Evolutionary conservation across 1,140 invertebrate genomes (phyloP).

Genomic region (Drosophila nikananu): DNA sequence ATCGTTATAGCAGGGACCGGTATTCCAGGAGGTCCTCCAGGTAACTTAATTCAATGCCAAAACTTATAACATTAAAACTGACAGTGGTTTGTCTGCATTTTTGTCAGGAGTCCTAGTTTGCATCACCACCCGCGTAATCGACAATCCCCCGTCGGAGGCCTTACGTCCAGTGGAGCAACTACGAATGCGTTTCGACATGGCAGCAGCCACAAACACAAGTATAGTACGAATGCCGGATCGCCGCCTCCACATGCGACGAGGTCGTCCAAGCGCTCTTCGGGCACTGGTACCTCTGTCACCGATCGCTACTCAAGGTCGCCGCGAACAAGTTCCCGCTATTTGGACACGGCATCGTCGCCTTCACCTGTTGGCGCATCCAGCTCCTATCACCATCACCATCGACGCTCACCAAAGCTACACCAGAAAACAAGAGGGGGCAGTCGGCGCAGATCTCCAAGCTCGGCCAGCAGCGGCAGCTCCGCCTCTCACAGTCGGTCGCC

Average conservation of each 20-base stretch:
- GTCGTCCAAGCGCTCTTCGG: constrained; percentile 71
- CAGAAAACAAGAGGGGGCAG: constrained; percentile 55
- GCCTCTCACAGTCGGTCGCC: constrained; percentile 65
- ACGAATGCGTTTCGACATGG: constrained; percentile 66
- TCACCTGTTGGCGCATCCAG: constrained; percentile 56
- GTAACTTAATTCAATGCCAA: constrained; percentile 22
- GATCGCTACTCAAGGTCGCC: constrained; percentile 76
- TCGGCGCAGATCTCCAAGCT: constrained; percentile 68
- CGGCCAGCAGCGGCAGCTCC: constrained; percentile 65
- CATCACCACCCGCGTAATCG: constrained; percentile 68
- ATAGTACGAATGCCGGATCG: constrained; percentile 40
- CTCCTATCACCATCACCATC: constrained; percentile 69
- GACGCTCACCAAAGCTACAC: constrained; percentile 52
- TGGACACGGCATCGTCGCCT: constrained; percentile 60
- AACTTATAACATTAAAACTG: background rate
- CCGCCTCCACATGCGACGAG: constrained; percentile 62
- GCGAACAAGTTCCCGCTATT: constrained; percentile 63
- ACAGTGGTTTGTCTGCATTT: background rate
- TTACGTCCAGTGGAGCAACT: constrained; percentile 35
- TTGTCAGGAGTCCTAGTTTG: constrained; percentile 71
- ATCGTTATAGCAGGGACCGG: constrained; percentile 75
- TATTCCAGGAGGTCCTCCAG: constrained; percentile 70
- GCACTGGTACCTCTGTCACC: constrained; percentile 43
- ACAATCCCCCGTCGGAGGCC: constrained; percentile 62
- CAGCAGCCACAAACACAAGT: constrained; percentile 72